Conservation (phyloP, 2,888 invertebrate genomes). For the Dioctria rufipes region DNA sequence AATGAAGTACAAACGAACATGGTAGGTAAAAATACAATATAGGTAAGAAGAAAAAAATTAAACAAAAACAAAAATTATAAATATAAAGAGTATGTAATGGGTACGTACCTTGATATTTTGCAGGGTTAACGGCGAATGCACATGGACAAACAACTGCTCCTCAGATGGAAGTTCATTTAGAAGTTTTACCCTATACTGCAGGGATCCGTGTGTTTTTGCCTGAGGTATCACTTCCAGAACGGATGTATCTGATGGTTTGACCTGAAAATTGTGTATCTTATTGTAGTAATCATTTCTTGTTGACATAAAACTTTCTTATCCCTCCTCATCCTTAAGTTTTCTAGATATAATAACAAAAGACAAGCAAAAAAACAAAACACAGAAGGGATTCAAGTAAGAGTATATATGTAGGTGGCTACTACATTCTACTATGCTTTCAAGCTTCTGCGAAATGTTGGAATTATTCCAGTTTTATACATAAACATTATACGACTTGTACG, state of each 20-base stretch:
- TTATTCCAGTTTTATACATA: conserved; percentile 14
- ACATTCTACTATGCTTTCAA: background rate
- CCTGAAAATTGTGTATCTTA: conserved; percentile 62
- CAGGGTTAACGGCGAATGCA: conserved; percentile 69
- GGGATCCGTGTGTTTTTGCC: conserved; percentile 66
- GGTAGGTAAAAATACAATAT: conserved; percentile 23
- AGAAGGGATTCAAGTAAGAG: too few species aligned
- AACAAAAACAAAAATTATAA: background rate
- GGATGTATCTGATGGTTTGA: conserved; percentile 68
- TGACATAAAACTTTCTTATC: conserved; percentile 39
- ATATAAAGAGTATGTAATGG: conserved; percentile 52
- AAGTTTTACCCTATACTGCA: conserved; percentile 68
- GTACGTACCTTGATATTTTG: conserved; percentile 68
- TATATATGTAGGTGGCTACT: background rate
- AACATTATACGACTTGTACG: background rate
- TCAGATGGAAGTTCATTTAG: conserved; percentile 65
- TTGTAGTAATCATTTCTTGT: conserved; percentile 50
- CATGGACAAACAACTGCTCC: conserved; percentile 66
- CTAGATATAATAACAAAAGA: conserved; percentile 36
- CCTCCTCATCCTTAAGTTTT: conserved; percentile 10
- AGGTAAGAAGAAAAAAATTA: background rate
- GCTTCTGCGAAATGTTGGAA: background rate
- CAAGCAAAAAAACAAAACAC: too few species aligned
- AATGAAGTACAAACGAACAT: background rate
- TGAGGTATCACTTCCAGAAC: conserved; percentile 65